Base-by-base conservation (phyloP, 2,797 vertebrate genomes). In the Intellagama lesueurii region DNA sequence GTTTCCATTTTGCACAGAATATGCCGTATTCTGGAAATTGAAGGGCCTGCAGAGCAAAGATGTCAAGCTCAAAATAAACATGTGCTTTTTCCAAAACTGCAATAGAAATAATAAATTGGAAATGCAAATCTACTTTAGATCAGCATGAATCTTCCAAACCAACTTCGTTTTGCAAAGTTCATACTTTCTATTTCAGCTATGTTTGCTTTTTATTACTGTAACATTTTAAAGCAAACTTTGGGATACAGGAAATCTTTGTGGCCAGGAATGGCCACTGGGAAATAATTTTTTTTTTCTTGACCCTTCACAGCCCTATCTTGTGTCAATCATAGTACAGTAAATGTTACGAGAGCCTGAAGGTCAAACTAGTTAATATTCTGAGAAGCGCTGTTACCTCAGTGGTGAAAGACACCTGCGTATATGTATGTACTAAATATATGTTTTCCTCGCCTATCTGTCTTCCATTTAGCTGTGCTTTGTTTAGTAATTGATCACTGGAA, bases 61-160 rank as follows among this genome's bases (percentile, higher is more conserved):
- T 90, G 88, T 91, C 92, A 96, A 93, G 88, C 35, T 81, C 91
- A 87, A 95, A 94, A 94, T 92, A 92, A 89, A 84, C 9, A 78
- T 56, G 92, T 87, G 0, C 90, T 40, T 88, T 5, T 91, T 91
- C 93, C 91, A 93, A 91, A 92, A 93, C 90, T 28, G 24, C 68
- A 94, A 90, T 85, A 94, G 93, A 91, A 0, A 0, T 56, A 72
- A 77, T 78, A 82, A 89, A 84, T 1, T 93, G 86, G 84, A 93
- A 94, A 88, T 78, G 87, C 14, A 78, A 76, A 92, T 88, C 88
- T 0, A 69, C 83, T 93, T 92, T 76, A 69, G 9, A 35, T 49
- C 78, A 88, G 16, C 56, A 72, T 90, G 47, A 90, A 24, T 79
- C 81, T 76, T 93, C 87, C 75, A 78, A 82, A 81, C 17, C 80